Conservation (phyloP, 2,113 vertebrate genomes). For the Urocynchramus pylzowi region DNA sequence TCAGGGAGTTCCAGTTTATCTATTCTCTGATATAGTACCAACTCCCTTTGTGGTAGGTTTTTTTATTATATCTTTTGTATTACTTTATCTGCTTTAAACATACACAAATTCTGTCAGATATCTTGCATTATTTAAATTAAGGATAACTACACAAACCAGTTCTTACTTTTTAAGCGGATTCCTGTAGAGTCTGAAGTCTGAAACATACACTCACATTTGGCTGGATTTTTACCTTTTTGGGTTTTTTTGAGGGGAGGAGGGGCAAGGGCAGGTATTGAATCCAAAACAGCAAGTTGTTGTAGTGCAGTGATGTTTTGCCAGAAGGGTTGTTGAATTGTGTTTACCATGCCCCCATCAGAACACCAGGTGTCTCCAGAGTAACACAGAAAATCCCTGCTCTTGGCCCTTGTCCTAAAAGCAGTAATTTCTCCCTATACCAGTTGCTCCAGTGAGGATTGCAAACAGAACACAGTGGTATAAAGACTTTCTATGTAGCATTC, state of each 20-base stretch:
- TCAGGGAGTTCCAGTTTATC: slow-evolving; percentile 85
- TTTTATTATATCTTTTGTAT: background rate
- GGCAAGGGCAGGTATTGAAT: background rate
- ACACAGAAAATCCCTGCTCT: background rate
- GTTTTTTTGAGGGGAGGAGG: too few relatives aligned
- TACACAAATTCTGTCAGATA: background rate
- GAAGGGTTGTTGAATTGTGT: background rate
- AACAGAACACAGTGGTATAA: background rate
- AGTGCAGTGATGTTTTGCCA: background rate
- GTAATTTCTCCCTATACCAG: background rate
- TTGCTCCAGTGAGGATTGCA: background rate
- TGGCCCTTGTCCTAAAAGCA: background rate
- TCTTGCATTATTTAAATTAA: background rate
- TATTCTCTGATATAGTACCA: slow-evolving; percentile 89
- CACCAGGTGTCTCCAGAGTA: background rate
- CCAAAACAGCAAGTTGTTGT: background rate
- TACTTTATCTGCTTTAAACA: background rate
- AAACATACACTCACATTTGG: background rate
- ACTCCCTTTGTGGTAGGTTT: slow-evolving; percentile 94
- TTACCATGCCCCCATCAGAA: fast-evolving
- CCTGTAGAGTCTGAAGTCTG: background rate
- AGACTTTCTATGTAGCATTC: background rate
- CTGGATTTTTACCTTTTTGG: background rate
- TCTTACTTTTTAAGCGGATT: background rate
- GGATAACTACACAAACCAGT: background rate